Conservation (phyloP, 2,797 vertebrate genomes). For the Spinus pinus region DNA sequence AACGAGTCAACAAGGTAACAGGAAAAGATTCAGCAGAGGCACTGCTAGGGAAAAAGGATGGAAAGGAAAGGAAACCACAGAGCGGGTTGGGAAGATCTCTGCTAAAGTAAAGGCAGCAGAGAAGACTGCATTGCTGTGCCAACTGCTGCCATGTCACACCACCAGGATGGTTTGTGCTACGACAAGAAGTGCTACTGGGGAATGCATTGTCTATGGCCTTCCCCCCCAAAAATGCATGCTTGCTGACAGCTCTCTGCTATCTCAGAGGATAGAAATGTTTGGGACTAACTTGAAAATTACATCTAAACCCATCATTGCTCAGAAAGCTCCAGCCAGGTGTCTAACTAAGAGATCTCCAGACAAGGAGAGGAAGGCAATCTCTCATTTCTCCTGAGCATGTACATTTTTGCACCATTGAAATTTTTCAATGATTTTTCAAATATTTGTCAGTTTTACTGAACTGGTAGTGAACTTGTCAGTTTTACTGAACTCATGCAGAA, state of each 20-base stretch:
- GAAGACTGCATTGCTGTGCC: neutral
- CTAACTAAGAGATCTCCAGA: neutral
- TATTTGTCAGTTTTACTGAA: neutral
- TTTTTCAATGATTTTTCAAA: accelerated
- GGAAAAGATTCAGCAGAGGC: neutral
- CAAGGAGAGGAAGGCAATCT: neutral
- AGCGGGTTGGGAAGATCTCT: neutral
- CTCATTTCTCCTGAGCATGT: neutral
- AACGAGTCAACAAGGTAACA: neutral
- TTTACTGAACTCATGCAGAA: neutral
- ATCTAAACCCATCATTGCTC: neutral
- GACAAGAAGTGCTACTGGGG: neutral
- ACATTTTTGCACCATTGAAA: neutral
- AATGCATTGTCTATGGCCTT: neutral
- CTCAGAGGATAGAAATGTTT: neutral
- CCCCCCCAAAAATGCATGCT: neutral
- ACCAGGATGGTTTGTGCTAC: neutral
- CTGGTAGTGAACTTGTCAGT: neutral
- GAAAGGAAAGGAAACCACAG: neutral
- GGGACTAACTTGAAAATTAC: neutral
- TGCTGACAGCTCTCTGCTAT: neutral
- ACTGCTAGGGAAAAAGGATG: neutral
- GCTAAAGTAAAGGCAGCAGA: neutral
- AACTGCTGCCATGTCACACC: accelerated
- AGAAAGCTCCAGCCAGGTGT: neutral